These are phyloP conservation scores for Phragmatobia fuliginosa DNA, from an alignment of 2,888 invertebrate genomes.

Conservation along the genomic window DNA sequence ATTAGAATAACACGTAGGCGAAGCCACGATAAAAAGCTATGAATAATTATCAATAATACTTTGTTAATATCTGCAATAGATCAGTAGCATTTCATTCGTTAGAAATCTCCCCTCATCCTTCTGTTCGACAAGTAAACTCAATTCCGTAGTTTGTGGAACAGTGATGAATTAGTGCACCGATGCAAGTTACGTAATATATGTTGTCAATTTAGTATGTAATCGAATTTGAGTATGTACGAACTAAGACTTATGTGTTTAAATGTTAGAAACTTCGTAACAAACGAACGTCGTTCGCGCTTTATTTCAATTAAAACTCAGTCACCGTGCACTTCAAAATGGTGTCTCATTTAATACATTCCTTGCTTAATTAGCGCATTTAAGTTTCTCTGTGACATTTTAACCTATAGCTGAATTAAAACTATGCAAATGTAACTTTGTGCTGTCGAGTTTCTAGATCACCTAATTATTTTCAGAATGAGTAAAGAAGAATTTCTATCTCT, in stretches of 20 bases:
- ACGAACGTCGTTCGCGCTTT: conserved; percentile 50
- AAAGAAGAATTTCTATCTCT: background rate
- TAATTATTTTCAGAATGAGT: conserved; percentile 2
- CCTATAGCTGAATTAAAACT: conserved; percentile 31
- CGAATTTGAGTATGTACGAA: conserved; percentile 48
- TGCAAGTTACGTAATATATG: conserved; percentile 24
- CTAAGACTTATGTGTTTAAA: conserved; percentile 48
- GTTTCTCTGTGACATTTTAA: conserved; percentile 39
- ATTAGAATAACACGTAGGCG: too few relatives aligned
- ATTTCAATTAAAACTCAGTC: conserved; percentile 71
- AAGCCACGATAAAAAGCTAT: too few relatives aligned
- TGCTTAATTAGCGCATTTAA: conserved; percentile 56
- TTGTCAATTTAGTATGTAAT: conserved; percentile 33
- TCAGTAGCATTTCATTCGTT: too few relatives aligned
- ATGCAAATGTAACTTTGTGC: background rate
- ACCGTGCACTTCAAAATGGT: conserved; percentile 46
- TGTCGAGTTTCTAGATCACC: background rate
- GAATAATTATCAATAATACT: too few relatives aligned
- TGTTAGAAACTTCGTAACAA: conserved; percentile 46
- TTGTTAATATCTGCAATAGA: too few relatives aligned
- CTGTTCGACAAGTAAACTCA: background rate
- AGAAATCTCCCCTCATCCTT: background rate
- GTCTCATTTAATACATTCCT: conserved; percentile 58
- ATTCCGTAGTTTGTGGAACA: background rate
- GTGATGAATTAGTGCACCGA: conserved; percentile 9